Conservation (phyloP, 1,140 invertebrate species). For the Uloborus diversus region DNA sequence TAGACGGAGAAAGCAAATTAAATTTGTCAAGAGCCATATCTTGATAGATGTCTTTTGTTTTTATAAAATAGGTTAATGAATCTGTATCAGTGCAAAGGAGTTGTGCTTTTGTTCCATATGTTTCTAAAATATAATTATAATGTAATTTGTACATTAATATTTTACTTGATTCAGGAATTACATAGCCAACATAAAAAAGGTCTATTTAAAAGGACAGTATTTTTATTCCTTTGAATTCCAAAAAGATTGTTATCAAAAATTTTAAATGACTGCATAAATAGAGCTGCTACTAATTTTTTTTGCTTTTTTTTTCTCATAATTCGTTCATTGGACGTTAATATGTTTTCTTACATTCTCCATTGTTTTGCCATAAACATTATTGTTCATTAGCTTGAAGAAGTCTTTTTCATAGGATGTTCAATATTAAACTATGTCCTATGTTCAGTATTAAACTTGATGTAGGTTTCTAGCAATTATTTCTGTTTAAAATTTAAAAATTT, state of each 20-base stretch:
- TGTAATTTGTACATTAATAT: no score
- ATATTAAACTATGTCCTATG: neutral
- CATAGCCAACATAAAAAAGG: no score
- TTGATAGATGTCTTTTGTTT: no score
- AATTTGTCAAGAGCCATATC: neutral
- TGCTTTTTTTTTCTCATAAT: neutral
- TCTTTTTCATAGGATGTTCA: no score
- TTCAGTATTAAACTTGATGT: neutral
- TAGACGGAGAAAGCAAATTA: neutral
- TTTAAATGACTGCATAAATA: neutral
- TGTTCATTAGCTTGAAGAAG: neutral
- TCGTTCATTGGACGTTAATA: neutral
- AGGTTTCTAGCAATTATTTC: neutral
- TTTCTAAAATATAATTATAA: no score
- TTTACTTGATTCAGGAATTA: no score
- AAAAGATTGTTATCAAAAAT: neutral
- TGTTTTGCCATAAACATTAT: neutral
- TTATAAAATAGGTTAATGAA: no score
- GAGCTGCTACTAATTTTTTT: neutral
- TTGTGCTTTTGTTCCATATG: no score
- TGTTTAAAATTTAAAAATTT: no score
- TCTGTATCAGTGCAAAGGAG: no score
- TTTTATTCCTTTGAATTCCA: neutral
- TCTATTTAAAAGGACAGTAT: no score
- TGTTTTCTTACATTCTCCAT: no score